Conservation (phyloP, 2,113 vertebrate species). For the Poeciliopsis occidentalis region DNA sequence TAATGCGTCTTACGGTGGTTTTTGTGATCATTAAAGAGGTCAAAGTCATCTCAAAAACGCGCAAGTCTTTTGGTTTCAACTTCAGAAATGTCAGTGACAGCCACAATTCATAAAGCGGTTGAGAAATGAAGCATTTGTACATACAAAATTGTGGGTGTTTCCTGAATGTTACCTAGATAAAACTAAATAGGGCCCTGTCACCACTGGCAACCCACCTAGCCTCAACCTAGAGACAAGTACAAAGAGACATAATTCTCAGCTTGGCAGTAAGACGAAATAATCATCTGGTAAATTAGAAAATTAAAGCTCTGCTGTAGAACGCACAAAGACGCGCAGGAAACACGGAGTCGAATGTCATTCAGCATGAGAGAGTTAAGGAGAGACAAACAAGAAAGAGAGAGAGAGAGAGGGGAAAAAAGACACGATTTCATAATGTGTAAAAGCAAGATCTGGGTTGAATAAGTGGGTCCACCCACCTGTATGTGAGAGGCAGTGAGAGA, state of each 20-base stretch:
- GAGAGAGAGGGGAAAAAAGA: constrained; percentile 26
- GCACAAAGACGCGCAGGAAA: constrained; percentile 16
- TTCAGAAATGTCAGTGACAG: constrained; percentile 47
- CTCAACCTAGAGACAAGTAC: constrained; percentile 41
- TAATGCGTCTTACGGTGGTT: constrained; percentile 5
- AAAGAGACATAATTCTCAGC: constrained; percentile 36
- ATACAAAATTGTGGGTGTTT: constrained; percentile 71
- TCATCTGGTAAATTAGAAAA: constrained; percentile 24
- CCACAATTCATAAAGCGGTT: constrained; percentile 39
- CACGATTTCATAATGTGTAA: constrained; percentile 79
- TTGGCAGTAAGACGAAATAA: constrained; percentile 29
- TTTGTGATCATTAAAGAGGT: constrained; percentile 8
- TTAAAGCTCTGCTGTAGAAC: constrained; percentile 14
- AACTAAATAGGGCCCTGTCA: constrained; percentile 70
- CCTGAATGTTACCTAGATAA: constrained; percentile 70
- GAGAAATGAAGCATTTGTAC: constrained; percentile 42
- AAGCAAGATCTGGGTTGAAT: constrained; percentile 80
- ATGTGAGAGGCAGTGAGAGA: constrained; percentile 75
- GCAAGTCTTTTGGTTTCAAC: constrained; percentile 24
- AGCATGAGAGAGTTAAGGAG: constrained; percentile 45
- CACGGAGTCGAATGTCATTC: constrained; percentile 46
- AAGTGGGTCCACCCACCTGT: constrained; percentile 86
- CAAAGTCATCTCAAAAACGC: constrained; percentile 34
- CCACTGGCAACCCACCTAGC: constrained; percentile 69
- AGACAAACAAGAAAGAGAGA: constrained; percentile 43